These are phyloP conservation scores for Falco berigora DNA, from an alignment of 2,797 vertebrate species.

Conservation along the genomic window DNA sequence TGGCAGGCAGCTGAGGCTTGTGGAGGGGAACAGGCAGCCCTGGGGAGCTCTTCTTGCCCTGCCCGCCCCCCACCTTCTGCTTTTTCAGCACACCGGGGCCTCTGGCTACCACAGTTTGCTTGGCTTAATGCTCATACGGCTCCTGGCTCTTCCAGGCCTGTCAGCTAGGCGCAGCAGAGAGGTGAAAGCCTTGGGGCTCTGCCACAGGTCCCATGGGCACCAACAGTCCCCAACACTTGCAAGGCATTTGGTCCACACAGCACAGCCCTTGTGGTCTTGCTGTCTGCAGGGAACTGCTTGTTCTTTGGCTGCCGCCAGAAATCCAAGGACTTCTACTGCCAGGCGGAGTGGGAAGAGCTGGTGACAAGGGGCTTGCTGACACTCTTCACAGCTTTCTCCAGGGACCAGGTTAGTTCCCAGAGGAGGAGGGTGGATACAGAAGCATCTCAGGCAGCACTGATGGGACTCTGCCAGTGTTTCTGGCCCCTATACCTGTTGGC, in stretches of 20 bases:
- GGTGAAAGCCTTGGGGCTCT: background rate
- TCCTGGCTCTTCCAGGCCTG: background rate
- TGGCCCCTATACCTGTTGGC: background rate
- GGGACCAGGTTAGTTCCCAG: conserved; percentile 85
- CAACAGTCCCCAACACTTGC: background rate
- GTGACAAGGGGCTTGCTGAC: conserved; percentile 71
- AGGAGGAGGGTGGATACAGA: background rate
- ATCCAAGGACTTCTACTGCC: conserved; percentile 88
- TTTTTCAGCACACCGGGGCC: background rate
- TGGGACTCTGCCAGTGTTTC: background rate
- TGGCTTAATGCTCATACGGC: background rate
- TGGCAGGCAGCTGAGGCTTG: background rate
- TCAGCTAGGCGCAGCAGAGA: background rate
- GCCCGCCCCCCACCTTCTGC: background rate
- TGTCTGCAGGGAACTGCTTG: conserved; percentile 79
- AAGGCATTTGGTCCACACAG: background rate
- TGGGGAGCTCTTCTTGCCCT: background rate
- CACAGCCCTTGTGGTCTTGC: background rate
- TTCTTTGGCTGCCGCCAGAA: conserved; percentile 90
- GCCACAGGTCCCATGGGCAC: background rate
- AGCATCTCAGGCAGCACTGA: background rate
- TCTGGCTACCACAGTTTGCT: background rate
- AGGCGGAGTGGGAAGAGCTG: conserved; percentile 83
- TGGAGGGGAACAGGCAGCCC: background rate
- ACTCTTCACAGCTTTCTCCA: conserved; percentile 89